Evolutionary conservation across 2,888 invertebrate genomes (phyloP).

Genomic region (Galerucella nymphaeae): DNA sequence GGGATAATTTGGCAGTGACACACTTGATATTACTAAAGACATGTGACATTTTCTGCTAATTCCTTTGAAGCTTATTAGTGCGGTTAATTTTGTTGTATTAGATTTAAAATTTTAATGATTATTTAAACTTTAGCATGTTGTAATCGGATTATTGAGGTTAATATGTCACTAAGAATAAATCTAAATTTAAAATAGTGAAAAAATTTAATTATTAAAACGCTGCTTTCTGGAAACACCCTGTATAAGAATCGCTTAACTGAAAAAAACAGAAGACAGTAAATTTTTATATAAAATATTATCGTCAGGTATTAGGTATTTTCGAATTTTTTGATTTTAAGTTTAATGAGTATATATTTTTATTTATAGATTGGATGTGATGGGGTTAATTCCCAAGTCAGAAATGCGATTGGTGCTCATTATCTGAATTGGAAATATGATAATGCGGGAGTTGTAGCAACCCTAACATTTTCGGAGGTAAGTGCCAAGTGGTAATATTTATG

Average conservation of each 20-base stretch:
- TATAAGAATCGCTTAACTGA: too few species aligned
- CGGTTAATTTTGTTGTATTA: too few species aligned
- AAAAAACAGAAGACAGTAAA: too few species aligned
- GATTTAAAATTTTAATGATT: not conserved
- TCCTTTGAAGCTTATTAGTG: too few species aligned
- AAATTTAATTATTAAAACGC: not conserved
- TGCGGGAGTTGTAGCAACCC: constrained; percentile 91
- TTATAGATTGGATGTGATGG: constrained; percentile 94
- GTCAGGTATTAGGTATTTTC: not conserved
- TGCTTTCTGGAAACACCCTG: not conserved
- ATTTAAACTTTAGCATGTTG: not conserved
- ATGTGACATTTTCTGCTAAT: too few species aligned
- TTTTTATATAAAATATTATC: not conserved
- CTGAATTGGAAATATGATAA: constrained; percentile 88
- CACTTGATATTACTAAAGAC: too few species aligned
- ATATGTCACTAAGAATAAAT: not conserved
- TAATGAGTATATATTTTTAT: not conserved
- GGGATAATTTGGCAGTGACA: too few species aligned
- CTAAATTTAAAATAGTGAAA: not conserved
- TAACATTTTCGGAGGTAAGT: constrained; percentile 81
- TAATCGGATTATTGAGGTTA: not conserved
- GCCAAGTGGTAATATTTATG: constrained; percentile 6
- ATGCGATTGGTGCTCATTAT: constrained; percentile 84
- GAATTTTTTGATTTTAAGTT: not conserved
- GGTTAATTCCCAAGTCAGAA: constrained; percentile 86